Base-by-base conservation (phyloP, 2,888 invertebrate species). In the Drosophila affinis region DNA sequence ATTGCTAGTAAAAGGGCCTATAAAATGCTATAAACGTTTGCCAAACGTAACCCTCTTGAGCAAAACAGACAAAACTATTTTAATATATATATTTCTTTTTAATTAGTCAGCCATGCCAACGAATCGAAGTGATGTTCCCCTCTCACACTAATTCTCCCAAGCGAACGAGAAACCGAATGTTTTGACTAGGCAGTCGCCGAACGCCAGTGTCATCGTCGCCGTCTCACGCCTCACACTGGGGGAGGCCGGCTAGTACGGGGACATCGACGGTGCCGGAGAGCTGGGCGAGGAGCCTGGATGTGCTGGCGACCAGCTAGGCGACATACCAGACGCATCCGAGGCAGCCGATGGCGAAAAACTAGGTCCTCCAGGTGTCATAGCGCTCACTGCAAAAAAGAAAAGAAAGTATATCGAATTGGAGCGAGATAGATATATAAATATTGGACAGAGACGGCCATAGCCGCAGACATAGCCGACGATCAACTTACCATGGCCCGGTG, bases 311-410 rank as follows among this genome's bases (percentile, higher is more conserved):
- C 96, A 96, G 3, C 94, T 94, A 0, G 98, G 98, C 10, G 98
- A 97, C 93, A 98, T 94, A 5, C 98, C 98, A 12, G 97, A 97
- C 0, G 97, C 97, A 90, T 99, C 99, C 6, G 98, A 98, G 3
- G 97, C 97, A 3, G 97, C 97, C 0, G 98, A 98, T 3, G 99
- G 99, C 17, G 99, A 99, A 93, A 99, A 99, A 60, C 97, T 97
- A 1, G 98, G 98, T 3, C 97, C 98, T 45, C 98, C 98, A 0
- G 99, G 99, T 0, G 99, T 99, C 98, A 99, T 98, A 65, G 97
- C 98, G 92, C 97, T 97, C 89, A 94, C 94, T 94, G 90, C 9
- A 92, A 92, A 21, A 14, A 32, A 57, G 18, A 59, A 10, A 69
- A 2, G 12, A 14, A 49, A n/a, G 32, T 47, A 49, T 32, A 29